Evolutionary conservation across 2,888 invertebrate genomes (phyloP).

Genomic region (Archips crataeganus): DNA sequence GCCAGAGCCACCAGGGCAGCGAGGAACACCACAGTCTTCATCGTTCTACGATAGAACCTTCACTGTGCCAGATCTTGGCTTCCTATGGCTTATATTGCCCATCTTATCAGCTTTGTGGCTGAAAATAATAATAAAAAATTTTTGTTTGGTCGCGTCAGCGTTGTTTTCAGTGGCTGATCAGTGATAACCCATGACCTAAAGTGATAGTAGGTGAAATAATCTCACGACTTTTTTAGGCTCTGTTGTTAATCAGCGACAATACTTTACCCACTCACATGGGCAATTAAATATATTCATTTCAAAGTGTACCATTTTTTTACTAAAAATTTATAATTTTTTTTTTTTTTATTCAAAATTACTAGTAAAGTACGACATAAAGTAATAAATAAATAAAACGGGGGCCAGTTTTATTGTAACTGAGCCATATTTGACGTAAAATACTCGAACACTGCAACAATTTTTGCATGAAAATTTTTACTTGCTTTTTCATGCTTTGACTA

Average conservation of each 20-base stretch:
- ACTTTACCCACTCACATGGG: too few species aligned
- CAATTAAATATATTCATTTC: neutral
- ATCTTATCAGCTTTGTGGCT: neutral
- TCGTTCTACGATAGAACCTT: constrained; percentile 43
- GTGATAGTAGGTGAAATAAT: constrained; percentile 4
- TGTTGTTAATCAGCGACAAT: neutral
- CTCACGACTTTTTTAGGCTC: neutral
- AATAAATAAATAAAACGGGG: too few species aligned
- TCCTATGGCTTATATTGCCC: constrained; percentile 1
- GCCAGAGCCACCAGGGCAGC: constrained; percentile 52
- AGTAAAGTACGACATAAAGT: too few species aligned
- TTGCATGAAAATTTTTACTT: too few species aligned
- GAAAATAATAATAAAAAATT: neutral
- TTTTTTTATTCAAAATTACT: too few species aligned
- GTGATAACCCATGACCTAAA: neutral
- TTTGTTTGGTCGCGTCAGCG: neutral
- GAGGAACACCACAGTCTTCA: constrained; percentile 56
- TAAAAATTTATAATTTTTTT: too few species aligned
- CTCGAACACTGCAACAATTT: too few species aligned
- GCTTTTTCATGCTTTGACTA: too few species aligned
- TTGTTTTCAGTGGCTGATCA: constrained; percentile 1
- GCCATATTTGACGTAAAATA: too few species aligned
- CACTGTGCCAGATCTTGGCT: constrained; percentile 36
- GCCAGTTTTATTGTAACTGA: too few species aligned
- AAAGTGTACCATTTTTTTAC: too few species aligned